Evolutionary conservation across 2,888 invertebrate species (phyloP).

Genomic region (Cephus spinipes): DNA sequence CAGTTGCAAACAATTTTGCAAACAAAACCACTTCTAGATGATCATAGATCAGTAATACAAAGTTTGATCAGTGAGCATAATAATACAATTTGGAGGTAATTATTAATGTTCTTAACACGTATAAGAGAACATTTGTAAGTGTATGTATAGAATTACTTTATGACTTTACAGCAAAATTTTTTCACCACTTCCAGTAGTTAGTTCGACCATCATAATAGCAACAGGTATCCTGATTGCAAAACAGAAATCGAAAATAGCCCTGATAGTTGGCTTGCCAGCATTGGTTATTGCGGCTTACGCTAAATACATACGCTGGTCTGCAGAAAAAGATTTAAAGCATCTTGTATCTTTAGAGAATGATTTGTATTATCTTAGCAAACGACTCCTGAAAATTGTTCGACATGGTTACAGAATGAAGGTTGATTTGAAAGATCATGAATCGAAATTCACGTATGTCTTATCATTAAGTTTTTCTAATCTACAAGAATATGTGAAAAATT

Average conservation of each 20-base stretch:
- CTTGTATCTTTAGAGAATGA: slow-evolving; percentile 51
- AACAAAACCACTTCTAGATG: slow-evolving; percentile 52
- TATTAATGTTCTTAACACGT: background rate
- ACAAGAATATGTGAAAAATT: slow-evolving; percentile 8
- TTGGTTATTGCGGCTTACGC: slow-evolving; percentile 30
- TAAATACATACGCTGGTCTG: slow-evolving; percentile 34
- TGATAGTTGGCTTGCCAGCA: slow-evolving; percentile 32
- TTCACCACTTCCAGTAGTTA: slow-evolving; percentile 24
- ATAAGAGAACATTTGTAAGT: background rate
- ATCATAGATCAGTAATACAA: slow-evolving; percentile 50
- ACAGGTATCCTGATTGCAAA: slow-evolving; percentile 28
- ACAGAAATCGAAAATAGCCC: slow-evolving; percentile 28
- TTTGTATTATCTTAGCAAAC: slow-evolving; percentile 45
- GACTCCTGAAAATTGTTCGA: slow-evolving; percentile 51
- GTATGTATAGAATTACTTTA: slow-evolving; percentile 22
- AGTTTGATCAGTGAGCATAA: slow-evolving; percentile 33
- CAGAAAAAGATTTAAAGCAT: slow-evolving; percentile 34
- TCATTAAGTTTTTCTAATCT: slow-evolving; percentile 6
- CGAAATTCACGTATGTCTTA: slow-evolving; percentile 49
- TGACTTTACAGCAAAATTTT: background rate
- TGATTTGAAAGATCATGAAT: slow-evolving; percentile 28
- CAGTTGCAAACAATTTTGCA: slow-evolving; percentile 48
- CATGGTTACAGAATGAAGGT: slow-evolving; percentile 44
- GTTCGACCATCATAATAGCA: slow-evolving; percentile 35
- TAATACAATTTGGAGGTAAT: slow-evolving; percentile 32